phyloP scores from a whole-genome alignment of 2,797 vertebrate species.

The Halcyon leucocephala region DNA sequence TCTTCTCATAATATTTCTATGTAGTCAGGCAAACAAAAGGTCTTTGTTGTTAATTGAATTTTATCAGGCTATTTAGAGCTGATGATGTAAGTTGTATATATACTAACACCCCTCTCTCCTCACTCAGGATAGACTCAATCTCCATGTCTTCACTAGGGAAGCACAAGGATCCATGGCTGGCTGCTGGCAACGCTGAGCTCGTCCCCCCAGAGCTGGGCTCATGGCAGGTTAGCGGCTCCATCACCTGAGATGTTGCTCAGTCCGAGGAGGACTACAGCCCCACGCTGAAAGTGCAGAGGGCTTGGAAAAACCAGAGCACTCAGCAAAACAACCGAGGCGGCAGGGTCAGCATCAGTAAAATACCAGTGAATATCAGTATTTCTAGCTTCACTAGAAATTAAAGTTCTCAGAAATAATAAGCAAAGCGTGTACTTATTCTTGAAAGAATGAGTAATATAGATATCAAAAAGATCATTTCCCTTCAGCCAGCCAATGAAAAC shows the following conservation, averaged over 20 bases:
- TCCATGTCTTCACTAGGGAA: background rate
- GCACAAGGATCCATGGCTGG: accelerated
- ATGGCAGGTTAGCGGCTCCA: accelerated
- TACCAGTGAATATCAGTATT: too few species aligned
- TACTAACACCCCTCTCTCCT: background rate
- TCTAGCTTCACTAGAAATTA: background rate
- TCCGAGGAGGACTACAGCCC: background rate
- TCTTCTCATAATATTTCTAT: background rate
- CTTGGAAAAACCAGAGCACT: background rate
- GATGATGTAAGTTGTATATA: background rate
- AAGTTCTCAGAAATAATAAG: background rate
- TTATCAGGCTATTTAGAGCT: background rate
- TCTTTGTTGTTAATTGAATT: background rate
- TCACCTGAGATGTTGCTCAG: background rate
- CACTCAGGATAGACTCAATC: background rate
- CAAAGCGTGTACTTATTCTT: background rate
- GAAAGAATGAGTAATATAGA: background rate
- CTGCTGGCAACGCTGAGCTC: background rate
- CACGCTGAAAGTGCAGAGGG: background rate
- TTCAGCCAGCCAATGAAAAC: background rate
- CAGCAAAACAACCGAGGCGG: background rate
- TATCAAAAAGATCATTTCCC: background rate
- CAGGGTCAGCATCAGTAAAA: background rate
- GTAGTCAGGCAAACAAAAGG: background rate
- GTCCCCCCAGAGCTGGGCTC: background rate